Conservation (phyloP, 2,113 vertebrate genomes). For the Hydrolagus affinis region DNA sequence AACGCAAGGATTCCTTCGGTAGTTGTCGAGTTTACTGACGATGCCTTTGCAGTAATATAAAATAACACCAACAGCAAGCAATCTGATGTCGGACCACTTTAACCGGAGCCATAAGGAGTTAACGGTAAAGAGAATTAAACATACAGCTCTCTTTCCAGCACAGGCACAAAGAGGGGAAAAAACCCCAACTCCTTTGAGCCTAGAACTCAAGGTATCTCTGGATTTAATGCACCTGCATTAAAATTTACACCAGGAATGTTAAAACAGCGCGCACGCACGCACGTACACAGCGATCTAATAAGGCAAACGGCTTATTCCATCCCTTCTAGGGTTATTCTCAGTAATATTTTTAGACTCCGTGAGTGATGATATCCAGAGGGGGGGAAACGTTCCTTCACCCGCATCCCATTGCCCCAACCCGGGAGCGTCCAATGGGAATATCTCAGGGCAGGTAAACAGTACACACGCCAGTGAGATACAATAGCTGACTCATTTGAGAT, state of each 20-base stretch:
- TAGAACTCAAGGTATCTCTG: not conserved
- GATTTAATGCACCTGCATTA: not conserved
- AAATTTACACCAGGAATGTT: not conserved
- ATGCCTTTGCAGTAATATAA: too few relatives aligned
- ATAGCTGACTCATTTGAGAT: too few relatives aligned
- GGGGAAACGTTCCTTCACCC: not conserved
- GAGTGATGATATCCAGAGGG: too few relatives aligned
- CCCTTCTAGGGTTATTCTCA: not conserved
- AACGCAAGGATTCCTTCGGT: too few relatives aligned
- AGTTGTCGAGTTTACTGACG: too few relatives aligned
- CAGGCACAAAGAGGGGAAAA: slow-evolving; percentile 13
- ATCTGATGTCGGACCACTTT: too few relatives aligned
- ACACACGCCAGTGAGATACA: too few relatives aligned
- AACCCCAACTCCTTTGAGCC: not conserved
- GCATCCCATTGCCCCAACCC: not conserved
- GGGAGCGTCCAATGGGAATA: not conserved
- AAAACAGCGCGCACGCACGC: slow-evolving; percentile 16
- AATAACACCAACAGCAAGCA: too few relatives aligned
- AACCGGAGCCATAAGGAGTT: too few relatives aligned
- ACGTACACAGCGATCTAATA: slow-evolving; percentile 18
- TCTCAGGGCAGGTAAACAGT: not conserved
- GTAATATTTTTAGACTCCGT: not conserved
- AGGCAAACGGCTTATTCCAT: slow-evolving; percentile 17
- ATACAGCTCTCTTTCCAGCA: too few relatives aligned
- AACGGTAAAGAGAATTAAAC: too few relatives aligned